Evolutionary conservation across 1,140 invertebrate species (phyloP).

Genomic region (Archegozetes longisetosus): DNA sequence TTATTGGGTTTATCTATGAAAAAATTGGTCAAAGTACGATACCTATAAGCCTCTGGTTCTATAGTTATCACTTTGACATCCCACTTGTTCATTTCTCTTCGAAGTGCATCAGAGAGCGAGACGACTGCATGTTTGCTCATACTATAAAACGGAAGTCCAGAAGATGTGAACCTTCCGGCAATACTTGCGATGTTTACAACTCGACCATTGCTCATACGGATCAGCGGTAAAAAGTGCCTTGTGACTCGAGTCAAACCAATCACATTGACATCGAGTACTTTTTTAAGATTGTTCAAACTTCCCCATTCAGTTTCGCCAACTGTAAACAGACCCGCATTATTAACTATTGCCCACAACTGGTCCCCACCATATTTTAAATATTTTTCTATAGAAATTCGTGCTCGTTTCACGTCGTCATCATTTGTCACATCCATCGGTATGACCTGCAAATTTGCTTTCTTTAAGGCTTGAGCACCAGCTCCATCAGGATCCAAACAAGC

Average conservation of each 20-base stretch:
- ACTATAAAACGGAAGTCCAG: slow-evolving; percentile 30
- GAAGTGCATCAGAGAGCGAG: slow-evolving; percentile 35
- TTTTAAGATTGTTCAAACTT: slow-evolving; percentile 20
- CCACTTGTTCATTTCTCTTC: slow-evolving; percentile 37
- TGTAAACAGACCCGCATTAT: slow-evolving; percentile 52
- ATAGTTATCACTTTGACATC: slow-evolving; percentile 33
- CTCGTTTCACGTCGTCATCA: slow-evolving; percentile 35
- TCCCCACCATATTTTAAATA: neutral
- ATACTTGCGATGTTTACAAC: slow-evolving; percentile 36
- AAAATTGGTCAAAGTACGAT: no score
- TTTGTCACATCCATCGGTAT: slow-evolving; percentile 48
- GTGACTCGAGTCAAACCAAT: slow-evolving; percentile 37
- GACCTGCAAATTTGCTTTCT: slow-evolving; percentile 28
- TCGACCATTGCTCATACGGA: slow-evolving; percentile 40
- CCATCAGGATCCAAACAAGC: slow-evolving; percentile 43
- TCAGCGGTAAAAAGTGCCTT: slow-evolving; percentile 53
- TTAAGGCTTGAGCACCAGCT: slow-evolving; percentile 29
- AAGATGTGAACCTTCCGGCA: slow-evolving; percentile 23
- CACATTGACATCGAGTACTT: slow-evolving; percentile 43
- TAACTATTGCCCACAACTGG: slow-evolving; percentile 69
- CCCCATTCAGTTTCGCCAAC: slow-evolving; percentile 36
- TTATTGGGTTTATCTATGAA: no score
- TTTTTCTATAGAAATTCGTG: neutral
- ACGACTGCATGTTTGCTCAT: slow-evolving; percentile 37
- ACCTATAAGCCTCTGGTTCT: slow-evolving; percentile 27